Base-by-base conservation (phyloP, 2,888 invertebrate species). In the Asteroscopus sphinx region DNA sequence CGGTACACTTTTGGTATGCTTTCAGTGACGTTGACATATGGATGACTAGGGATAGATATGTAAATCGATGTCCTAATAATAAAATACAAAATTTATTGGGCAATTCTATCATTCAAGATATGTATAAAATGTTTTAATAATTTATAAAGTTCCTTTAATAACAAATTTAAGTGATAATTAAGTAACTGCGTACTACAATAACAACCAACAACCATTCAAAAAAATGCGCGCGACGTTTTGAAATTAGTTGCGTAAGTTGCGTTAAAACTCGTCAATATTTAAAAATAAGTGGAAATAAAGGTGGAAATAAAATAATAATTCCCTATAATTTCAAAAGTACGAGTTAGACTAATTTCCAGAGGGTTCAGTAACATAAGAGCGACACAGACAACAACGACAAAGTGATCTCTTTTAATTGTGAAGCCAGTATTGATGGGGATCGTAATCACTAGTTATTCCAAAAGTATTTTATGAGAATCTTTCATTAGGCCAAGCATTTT, bases 1-100 rank as follows among this genome's bases (percentile, higher is more conserved):
- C 21, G 39, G 28, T 25, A 30, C 46, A 17, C 15, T 28, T n/a
- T 69, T 16, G 39, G 28, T 25, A 30, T 48, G 25, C 15, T 28
- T n/a, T 28, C 36, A 35, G 32, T 61, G 68, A 72, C 73, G 48
- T 68, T 35, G 12, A 30, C 40, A n/a, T n/a, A n/a, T n/a, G 21
- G 6, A 21, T 25, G 33, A 17, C 44, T 33, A 33, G 36, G 26
- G 7, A 35, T 3, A 39, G 28, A 30, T 15, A 12, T 26, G 33
- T 40, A 37, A 39, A 17, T 52, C 30, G 21, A 55, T 16, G 35
- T 46, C 21, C 15, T 55, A 35, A 1, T 55, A 30, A 0, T 3
- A 15, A 16, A 33, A 16, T 7, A 16, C 13, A 16, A 0, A 9
- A 9, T 16, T 12, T 9, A 7, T 30, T 26, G 16, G 8, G 6